Evolutionary conservation across 2,797 vertebrate genomes (phyloP), one percentile per base, ranked within the genome.

Genomic region (Anableps anableps): DNA sequence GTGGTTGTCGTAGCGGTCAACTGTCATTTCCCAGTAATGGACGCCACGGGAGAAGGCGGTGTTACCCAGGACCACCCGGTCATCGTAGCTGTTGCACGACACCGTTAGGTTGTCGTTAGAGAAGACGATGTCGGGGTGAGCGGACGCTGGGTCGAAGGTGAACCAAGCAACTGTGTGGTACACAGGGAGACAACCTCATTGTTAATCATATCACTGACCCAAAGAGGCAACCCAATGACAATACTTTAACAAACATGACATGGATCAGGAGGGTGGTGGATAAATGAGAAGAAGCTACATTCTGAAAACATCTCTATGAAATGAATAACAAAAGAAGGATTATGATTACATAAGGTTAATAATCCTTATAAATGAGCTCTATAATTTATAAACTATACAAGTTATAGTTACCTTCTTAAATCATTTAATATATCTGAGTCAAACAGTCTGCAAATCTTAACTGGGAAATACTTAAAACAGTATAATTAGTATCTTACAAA

Each of bases 61-160:
- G 87, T 97, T 99, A 0, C 98, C 98, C 94, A 99, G 94, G 75
- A 99, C 97, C 51, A 99, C 98, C 34, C 99, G 94, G 95, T 99
- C 99, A 0, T 99, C 99, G 0, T 99, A 99, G 95, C 98, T 99
- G 94, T 96, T 99, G 95, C 99, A 99, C 17, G 98, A 97, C 93
- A 98, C 97, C 0, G 99, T 99, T 93, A 99, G 95, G 96, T 99
- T 99, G 96, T 99, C 97, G 0, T 99, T 99, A 88, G 98, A 99
- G 86, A 99, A 96, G 93, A 99, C 94, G 95, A 99, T 98, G 95
- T 99, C 99, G 0, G 97, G 96, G 89, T 99, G 98, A 5, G 98
- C 97, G 0, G 98, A 98, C 72, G 91, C 85, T 0, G 98, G 94
- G 84, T 99, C 98, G 14, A 99, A 99, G 66, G 97, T 97, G 89